Conservation (phyloP, 2,888 invertebrate species). For the Stenoptilia bipunctidactyla region DNA sequence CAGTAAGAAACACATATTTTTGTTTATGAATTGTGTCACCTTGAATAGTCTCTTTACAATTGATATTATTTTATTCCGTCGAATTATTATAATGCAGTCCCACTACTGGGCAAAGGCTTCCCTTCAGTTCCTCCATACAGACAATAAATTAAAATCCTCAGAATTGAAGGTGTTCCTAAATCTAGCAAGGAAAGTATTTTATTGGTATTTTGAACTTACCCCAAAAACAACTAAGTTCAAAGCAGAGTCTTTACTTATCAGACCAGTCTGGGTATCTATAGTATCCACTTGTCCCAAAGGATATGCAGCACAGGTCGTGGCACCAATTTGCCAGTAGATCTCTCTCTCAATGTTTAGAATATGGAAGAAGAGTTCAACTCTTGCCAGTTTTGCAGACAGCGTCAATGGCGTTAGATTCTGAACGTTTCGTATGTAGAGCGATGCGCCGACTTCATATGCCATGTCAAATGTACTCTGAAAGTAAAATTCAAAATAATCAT, state of each 20-base stretch:
- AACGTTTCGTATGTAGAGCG: constrained; percentile 87
- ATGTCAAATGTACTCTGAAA: constrained; percentile 90
- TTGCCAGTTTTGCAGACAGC: constrained; percentile 91
- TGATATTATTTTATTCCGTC: no score
- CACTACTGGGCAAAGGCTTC: no score
- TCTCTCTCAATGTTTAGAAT: constrained; percentile 96
- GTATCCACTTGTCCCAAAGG: constrained; percentile 96
- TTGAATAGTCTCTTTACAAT: no score
- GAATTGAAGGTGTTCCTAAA: no score
- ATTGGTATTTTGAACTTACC: no score
- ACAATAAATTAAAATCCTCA: no score
- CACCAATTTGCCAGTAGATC: constrained; percentile 97
- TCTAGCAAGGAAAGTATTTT: no score
- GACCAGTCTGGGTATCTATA: constrained; percentile 90
- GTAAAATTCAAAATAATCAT: no score
- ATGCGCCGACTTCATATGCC: constrained; percentile 93
- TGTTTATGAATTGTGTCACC: no score
- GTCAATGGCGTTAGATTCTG: constrained; percentile 93
- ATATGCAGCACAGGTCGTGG: constrained; percentile 97
- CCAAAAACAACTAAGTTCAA: constrained; percentile 97
- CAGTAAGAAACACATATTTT: no score
- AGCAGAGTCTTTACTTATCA: constrained; percentile 95
- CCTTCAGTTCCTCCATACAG: no score
- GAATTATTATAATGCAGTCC: no score
- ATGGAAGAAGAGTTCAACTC: constrained; percentile 96